phyloP scores from a whole-genome alignment of 2,888 invertebrate species.

The Aspidiotus rigidus region DNA sequence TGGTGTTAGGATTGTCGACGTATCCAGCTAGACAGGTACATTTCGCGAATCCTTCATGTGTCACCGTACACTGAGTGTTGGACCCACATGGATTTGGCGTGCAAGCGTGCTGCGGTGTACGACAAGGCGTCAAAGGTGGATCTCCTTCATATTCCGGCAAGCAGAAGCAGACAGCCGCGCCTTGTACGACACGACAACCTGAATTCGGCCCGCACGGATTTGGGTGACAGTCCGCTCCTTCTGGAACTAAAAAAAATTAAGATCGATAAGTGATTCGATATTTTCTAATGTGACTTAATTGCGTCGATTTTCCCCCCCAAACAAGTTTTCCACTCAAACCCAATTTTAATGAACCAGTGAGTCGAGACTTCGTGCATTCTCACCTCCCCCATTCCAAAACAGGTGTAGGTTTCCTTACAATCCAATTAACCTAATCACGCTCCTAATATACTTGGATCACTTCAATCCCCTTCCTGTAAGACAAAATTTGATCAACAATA shows the following conservation, averaged over 20 bases:
- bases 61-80: constrained; percentile 45
- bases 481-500: no score
- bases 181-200: constrained; percentile 66
- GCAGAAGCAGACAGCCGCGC: constrained; percentile 73
- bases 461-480: no score
- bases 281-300: no score
- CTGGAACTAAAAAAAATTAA: constrained; percentile 58
- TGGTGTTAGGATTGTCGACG: constrained; percentile 77
- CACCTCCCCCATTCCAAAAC: no score
- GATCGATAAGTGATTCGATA: background rate
- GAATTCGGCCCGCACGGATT: constrained; percentile 78
- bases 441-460: no score
- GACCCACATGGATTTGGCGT: constrained; percentile 42
- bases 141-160: constrained; percentile 62
- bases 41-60: constrained; percentile 71
- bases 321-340: no score
- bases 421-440: no score
- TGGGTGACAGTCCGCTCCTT: constrained; percentile 72
- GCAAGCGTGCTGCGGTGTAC: constrained; percentile 42
- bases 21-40: constrained; percentile 77
- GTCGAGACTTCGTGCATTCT: no score
- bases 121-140: constrained; percentile 49
- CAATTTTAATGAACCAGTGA: no score
- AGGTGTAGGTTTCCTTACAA: no score
- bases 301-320: no score